Conservation (phyloP, 1,140 invertebrate genomes). For the Drosophila arawakana region DNA sequence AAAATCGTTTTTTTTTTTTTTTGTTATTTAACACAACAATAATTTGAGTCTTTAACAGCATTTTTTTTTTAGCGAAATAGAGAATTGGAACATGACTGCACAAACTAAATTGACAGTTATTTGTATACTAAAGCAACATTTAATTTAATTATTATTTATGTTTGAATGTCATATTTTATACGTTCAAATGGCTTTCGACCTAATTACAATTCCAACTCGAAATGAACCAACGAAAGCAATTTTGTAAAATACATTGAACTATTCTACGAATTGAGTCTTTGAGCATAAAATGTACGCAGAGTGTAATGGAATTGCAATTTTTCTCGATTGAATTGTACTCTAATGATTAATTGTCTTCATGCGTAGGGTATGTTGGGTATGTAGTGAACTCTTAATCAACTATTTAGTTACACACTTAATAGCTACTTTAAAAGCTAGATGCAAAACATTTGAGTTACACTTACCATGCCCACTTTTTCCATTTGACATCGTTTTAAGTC, state of each 20-base stretch:
- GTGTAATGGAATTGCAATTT: not conserved
- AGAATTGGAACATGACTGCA: not conserved
- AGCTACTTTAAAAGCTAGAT: too few species aligned
- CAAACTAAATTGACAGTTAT: conserved; percentile 1
- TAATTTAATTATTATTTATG: conserved; percentile 6
- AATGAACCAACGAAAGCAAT: not conserved
- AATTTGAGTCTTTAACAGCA: too few species aligned
- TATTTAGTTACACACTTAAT: too few species aligned
- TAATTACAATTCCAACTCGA: not conserved
- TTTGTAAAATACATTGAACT: not conserved
- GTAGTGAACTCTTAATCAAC: too few species aligned
- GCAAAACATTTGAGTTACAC: too few species aligned
- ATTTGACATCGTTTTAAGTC: too few species aligned
- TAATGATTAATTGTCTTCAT: not conserved
- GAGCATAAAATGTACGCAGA: not conserved
- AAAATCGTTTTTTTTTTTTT: too few species aligned
- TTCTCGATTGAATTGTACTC: conserved; percentile 12
- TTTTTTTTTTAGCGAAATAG: not conserved
- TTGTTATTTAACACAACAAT: too few species aligned
- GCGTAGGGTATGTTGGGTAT: too few species aligned
- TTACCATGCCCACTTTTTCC: too few species aligned
- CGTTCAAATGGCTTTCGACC: not conserved
- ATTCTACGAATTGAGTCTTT: conserved; percentile 2
- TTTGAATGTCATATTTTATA: not conserved
- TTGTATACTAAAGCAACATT: not conserved